Conservation (phyloP, 1,140 invertebrate genomes). For the Zophobas atratus region DNA sequence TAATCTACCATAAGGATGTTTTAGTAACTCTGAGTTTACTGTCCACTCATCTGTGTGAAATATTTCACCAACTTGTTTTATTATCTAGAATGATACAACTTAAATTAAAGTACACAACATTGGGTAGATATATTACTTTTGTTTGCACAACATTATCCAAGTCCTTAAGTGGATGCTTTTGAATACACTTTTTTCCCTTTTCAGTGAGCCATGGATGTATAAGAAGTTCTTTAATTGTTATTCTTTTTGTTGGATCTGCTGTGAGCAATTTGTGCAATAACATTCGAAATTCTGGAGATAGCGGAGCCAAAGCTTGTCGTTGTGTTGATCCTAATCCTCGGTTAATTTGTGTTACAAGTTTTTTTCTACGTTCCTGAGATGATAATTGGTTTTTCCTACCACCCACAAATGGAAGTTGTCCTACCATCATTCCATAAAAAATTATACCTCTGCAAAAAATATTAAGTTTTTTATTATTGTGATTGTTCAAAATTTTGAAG, state of each 20-base stretch:
- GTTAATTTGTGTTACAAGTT: conserved; percentile 76
- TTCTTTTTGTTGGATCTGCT: conserved; percentile 61
- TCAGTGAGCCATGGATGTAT: conserved; percentile 66
- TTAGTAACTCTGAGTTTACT: conserved; percentile 44
- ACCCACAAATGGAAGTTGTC: conserved; percentile 77
- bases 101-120: neutral
- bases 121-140: conserved; percentile 31
- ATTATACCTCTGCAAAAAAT: conserved; percentile 75
- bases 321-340: conserved; percentile 72
- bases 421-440: conserved; percentile 78
- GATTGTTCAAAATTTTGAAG: neutral
- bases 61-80: conserved; percentile 51
- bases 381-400: conserved; percentile 67
- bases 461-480: neutral
- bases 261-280: conserved; percentile 61
- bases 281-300: conserved; percentile 64
- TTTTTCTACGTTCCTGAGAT: conserved; percentile 72
- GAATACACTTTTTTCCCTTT: conserved; percentile 61
- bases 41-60: conserved; percentile 42
- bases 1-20: conserved; percentile 60
- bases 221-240: conserved; percentile 61
- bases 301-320: conserved; percentile 66
- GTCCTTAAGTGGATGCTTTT: conserved; percentile 59
- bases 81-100: conserved; percentile 42
- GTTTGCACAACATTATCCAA: conserved; percentile 54